A percentile compares a stretch with the other conserved stretches of the same genome.
phyloP scores from a whole-genome alignment of 2,888 invertebrate genomes.

The Dendrolimus houi region DNA sequence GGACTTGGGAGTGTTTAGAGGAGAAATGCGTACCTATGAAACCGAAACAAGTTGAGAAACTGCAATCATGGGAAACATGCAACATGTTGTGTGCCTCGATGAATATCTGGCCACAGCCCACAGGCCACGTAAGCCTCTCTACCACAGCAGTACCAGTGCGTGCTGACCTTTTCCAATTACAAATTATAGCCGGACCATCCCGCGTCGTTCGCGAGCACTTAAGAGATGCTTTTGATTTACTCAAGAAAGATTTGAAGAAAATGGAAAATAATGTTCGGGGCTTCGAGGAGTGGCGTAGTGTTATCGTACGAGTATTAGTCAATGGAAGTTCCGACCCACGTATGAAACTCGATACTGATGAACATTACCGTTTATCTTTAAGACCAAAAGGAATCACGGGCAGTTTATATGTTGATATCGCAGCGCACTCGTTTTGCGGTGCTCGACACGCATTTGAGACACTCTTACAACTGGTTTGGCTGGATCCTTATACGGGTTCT shows the following conservation, averaged over 20 bases:
- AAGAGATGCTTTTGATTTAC: constrained; percentile 56
- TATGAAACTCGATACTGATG: constrained; percentile 80
- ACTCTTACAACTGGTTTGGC: constrained; percentile 85
- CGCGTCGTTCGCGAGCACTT: constrained; percentile 42
- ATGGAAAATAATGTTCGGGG: constrained; percentile 46
- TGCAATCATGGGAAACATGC: constrained; percentile 81
- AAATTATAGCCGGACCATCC: constrained; percentile 42
- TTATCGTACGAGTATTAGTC: constrained; percentile 60
- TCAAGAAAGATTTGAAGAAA: constrained; percentile 58
- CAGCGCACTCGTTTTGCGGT: constrained; percentile 82
- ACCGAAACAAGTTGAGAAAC: constrained; percentile 34
- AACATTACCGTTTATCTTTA: constrained; percentile 81
- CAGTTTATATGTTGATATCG: constrained; percentile 73
- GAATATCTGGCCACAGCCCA: constrained; percentile 87
- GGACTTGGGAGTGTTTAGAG: constrained; percentile 85
- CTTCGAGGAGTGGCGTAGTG: constrained; percentile 51
- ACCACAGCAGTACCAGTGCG: constrained; percentile 78
- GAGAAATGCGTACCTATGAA: constrained; percentile 79
- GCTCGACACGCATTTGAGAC: constrained; percentile 86
- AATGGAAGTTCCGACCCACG: constrained; percentile 63
- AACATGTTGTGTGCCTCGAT: constrained; percentile 83
- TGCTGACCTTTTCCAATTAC: constrained; percentile 66
- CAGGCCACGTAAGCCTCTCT: constrained; percentile 78
- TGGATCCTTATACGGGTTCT: constrained; percentile 76
- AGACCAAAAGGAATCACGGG: constrained; percentile 29